Evolutionary conservation across 2,888 invertebrate species (phyloP).

Genomic region (Meandrusa payeni): DNA sequence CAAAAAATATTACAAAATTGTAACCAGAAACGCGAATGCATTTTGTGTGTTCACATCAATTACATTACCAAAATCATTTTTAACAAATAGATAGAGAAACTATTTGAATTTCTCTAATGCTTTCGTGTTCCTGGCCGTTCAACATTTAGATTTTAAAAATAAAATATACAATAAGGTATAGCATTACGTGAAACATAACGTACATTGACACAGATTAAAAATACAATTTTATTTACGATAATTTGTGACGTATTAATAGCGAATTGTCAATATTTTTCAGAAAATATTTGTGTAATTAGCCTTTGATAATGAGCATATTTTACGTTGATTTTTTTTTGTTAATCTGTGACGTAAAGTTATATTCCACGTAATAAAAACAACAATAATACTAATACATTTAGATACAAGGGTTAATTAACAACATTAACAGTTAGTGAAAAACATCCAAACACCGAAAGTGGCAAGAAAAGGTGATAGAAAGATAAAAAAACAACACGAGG

Average conservation of each 20-base stretch:
- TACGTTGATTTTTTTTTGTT: no score
- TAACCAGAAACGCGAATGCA: slow-evolving; percentile 36
- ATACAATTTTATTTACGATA: background rate
- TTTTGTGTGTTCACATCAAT: background rate
- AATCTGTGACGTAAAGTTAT: no score
- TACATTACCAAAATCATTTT: slow-evolving; percentile 14
- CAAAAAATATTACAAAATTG: slow-evolving; percentile 47
- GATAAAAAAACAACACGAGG: slow-evolving; percentile 69
- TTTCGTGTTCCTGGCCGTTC: slow-evolving; percentile 19
- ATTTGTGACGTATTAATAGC: no score
- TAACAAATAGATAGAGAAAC: background rate
- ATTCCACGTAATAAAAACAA: slow-evolving; percentile 24
- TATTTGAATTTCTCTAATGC: slow-evolving; percentile 14
- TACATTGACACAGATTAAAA: slow-evolving; percentile 13
- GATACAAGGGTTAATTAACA: slow-evolving; percentile 58
- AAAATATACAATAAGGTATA: slow-evolving; percentile 34
- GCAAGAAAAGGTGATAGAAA: slow-evolving; percentile 73
- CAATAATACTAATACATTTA: slow-evolving; percentile 43
- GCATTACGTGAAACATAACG: slow-evolving; percentile 38
- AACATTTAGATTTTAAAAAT: slow-evolving; percentile 38
- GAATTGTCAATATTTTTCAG: no score
- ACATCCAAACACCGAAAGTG: slow-evolving; percentile 79
- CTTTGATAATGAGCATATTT: no score
- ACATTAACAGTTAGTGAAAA: slow-evolving; percentile 81
- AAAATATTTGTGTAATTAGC: no score